A percentile compares a stretch with the other conserved stretches of the same genome.
Conservation (phyloP, 2,797 vertebrate species). For the Ceryle rudis region DNA sequence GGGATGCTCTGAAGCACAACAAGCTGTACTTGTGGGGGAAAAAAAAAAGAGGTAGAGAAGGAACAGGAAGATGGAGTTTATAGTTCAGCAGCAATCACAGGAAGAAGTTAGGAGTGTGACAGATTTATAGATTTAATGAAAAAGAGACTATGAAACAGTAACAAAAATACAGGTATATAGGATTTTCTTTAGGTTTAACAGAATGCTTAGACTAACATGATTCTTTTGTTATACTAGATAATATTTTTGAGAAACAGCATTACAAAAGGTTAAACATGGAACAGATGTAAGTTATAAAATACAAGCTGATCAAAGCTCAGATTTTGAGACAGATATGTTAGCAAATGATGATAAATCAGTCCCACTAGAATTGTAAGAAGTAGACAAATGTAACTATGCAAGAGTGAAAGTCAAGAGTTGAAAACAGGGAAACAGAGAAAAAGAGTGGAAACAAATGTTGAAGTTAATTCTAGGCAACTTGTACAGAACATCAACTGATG, state of each 20-base stretch:
- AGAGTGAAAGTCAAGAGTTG: slow-evolving; percentile 80
- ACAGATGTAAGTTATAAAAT: slow-evolving; percentile 99
- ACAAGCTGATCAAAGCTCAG: slow-evolving; percentile 97
- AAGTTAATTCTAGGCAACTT: slow-evolving; percentile 86
- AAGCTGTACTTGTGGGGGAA: background rate
- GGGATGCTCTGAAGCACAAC: background rate
- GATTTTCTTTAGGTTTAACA: slow-evolving; percentile 67
- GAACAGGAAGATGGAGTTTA: slow-evolving; percentile 3
- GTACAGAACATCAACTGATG: slow-evolving; percentile 76
- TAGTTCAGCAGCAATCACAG: background rate
- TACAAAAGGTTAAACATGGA: slow-evolving; percentile 97
- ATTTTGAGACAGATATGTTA: slow-evolving; percentile 93
- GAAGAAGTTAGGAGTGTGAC: background rate
- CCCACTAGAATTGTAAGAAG: slow-evolving; percentile 93
- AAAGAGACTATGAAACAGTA: slow-evolving; percentile 69
- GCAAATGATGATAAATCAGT: slow-evolving; percentile 99
- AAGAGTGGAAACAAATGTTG: slow-evolving; percentile 83
- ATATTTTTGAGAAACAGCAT: slow-evolving; percentile 93
- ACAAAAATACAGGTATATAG: slow-evolving; percentile 67
- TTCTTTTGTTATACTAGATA: slow-evolving; percentile 89
- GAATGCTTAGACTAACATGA: slow-evolving; percentile 81
- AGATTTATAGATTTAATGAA: slow-evolving; percentile 70
- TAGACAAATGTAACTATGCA: slow-evolving; percentile 91
- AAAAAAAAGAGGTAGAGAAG: background rate
- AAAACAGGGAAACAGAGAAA: slow-evolving; percentile 26